Conservation (phyloP, 1,140 invertebrate genomes). For the Drosophila ercepeae region DNA sequence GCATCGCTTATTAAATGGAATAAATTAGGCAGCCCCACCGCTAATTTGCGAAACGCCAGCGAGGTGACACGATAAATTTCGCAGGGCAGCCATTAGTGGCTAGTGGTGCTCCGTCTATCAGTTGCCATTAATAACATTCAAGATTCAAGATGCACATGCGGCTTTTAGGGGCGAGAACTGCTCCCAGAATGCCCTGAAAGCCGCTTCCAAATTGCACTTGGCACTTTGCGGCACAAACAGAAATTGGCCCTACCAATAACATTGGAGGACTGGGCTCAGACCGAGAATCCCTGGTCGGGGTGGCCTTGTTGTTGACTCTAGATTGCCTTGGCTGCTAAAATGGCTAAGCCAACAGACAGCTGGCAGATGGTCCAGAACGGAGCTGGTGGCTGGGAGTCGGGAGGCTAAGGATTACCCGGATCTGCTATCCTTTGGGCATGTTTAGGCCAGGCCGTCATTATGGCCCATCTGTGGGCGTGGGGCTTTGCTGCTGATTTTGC, state of each 20-base stretch:
- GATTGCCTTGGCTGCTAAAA: conserved; percentile 43
- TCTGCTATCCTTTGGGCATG: conserved; percentile 34
- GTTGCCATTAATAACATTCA: conserved; percentile 73
- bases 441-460: conserved; percentile 47
- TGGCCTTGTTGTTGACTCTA: conserved; percentile 29
- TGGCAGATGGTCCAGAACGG: conserved; percentile 15
- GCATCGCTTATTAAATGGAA: conserved; percentile 37
- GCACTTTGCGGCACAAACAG: conserved; percentile 60
- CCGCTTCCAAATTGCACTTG: conserved; percentile 52
- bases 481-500: neutral
- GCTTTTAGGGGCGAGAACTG: conserved; percentile 3
- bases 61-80: conserved; percentile 55
- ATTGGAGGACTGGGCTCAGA: conserved; percentile 6
- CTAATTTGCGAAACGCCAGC: conserved; percentile 41
- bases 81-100: conserved; percentile 30
- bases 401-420: conserved; percentile 35
- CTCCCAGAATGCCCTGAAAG: conserved; percentile 1
- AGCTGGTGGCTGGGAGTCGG: neutral
- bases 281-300: neutral
- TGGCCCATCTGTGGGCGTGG: conserved; percentile 24
- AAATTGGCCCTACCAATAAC: conserved; percentile 40
- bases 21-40: conserved; percentile 40
- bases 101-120: conserved; percentile 34
- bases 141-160: conserved; percentile 53
- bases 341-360: conserved; percentile 53